These are phyloP conservation scores for Sebastolobus alascanus DNA, from an alignment of 2,797 vertebrate genomes.

Conservation along the genomic window DNA sequence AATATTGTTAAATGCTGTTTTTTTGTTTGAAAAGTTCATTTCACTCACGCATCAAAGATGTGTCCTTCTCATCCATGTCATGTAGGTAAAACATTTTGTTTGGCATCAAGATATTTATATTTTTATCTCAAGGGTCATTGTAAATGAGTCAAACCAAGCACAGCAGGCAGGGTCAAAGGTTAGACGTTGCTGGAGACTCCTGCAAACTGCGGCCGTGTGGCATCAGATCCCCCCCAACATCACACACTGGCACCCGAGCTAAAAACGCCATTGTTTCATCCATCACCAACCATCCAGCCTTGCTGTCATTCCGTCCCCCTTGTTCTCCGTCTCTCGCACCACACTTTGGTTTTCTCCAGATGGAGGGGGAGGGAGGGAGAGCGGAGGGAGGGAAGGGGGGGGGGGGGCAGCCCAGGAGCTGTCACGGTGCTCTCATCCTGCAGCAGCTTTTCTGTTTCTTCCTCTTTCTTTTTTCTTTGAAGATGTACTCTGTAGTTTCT, in stretches of 20 bases:
- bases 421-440: conserved; percentile 87
- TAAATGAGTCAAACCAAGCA: conserved; percentile 74
- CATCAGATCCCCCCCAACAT: conserved; percentile 34
- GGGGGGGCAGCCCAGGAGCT: conserved; percentile 80
- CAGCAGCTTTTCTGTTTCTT: conserved; percentile 83
- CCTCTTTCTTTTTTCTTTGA: conserved; percentile 59
- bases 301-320: conserved; percentile 52
- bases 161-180: conserved; percentile 68
- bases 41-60: conserved; percentile 81
- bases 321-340: conserved; percentile 70
- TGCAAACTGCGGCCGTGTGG: conserved; percentile 35
- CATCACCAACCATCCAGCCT: conserved; percentile 61
- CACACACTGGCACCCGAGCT: conserved; percentile 47
- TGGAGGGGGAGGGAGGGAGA: conserved; percentile 15
- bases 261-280: conserved; percentile 60
- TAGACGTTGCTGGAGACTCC: conserved; percentile 40
- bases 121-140: conserved; percentile 68
- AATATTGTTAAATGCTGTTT: conserved; percentile 90
- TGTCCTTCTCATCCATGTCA: conserved; percentile 51
- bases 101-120: conserved; percentile 73
- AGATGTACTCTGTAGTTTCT: conserved; percentile 73
- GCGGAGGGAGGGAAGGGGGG: not conserved
- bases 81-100: conserved; percentile 78
- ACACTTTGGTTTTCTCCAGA: conserved; percentile 62
- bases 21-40: conserved; percentile 78